A percentile compares a stretch with the other conserved stretches of the same genome.
These are phyloP conservation scores for Deroplatys truncata DNA, from an alignment of 2,888 invertebrate species.

Conservation along the genomic window DNA sequence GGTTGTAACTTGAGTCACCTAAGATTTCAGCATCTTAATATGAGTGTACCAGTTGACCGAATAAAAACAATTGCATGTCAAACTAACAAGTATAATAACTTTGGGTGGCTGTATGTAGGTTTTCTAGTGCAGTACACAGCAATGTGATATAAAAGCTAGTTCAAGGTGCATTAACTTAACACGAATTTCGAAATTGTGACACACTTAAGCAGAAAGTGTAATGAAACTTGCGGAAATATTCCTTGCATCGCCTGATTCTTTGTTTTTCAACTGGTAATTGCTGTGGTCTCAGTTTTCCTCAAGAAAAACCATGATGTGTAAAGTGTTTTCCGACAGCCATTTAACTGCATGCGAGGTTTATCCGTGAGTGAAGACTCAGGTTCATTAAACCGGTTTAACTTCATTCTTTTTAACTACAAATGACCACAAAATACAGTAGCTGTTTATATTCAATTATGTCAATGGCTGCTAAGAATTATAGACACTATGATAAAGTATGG, in stretches of 20 bases:
- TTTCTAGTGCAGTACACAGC: no score
- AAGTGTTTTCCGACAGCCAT: no score
- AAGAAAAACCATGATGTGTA: background rate
- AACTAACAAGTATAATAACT: background rate
- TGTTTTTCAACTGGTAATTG: background rate
- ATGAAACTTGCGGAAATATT: background rate
- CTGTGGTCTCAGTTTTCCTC: background rate
- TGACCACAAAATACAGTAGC: no score
- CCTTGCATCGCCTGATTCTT: background rate
- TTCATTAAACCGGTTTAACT: no score
- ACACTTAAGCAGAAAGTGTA: background rate
- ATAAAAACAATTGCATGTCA: background rate
- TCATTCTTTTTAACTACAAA: no score
- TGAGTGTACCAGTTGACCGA: background rate
- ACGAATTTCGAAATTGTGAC: background rate
- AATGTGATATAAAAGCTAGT: background rate
- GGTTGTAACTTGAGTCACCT: no score
- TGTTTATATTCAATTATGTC: no score
- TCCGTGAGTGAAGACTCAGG: no score
- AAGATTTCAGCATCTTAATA: no score
- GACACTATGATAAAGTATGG: no score
- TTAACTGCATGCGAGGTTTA: no score
- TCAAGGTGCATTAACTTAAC: background rate
- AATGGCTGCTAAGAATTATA: no score
- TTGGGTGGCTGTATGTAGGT: background rate